These are phyloP conservation scores for Leptarthrus brevirostris DNA, from an alignment of 2,888 invertebrate genomes.

Conservation along the genomic window DNA sequence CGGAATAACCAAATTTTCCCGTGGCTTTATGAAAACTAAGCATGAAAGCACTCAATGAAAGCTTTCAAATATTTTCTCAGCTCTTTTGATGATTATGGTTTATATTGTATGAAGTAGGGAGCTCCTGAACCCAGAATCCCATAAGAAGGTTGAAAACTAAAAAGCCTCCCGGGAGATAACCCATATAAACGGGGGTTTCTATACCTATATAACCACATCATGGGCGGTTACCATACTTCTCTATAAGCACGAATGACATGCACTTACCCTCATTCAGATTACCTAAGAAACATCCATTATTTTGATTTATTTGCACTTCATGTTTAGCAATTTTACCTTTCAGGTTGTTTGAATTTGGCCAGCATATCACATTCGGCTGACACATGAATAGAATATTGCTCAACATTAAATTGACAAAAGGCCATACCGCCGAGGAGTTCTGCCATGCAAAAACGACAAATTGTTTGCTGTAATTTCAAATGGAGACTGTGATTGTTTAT, in stretches of 20 bases:
- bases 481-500: neutral
- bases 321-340: conserved; percentile 17
- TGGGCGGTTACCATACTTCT: neutral
- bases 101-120: neutral
- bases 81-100: neutral
- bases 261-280: conserved; percentile 3
- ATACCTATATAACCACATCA: neutral
- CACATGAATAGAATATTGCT: neutral
- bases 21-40: neutral
- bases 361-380: conserved; percentile 1
- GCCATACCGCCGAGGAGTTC: neutral
- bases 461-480: neutral
- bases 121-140: neutral
- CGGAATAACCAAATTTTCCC: conserved; percentile 1
- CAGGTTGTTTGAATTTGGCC: conserved; percentile 7
- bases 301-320: conserved; percentile 21
- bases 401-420: neutral
- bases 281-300: conserved; percentile 7
- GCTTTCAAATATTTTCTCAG: conserved; percentile 14
- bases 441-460: neutral
- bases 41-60: neutral
- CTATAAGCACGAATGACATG: neutral
- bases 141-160: too few relatives aligned
- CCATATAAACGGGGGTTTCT: too few relatives aligned
- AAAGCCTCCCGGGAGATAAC: neutral